These are phyloP conservation scores for Stramonita haemastoma DNA, from an alignment of 2,888 invertebrate species.

Conservation along the genomic window DNA sequence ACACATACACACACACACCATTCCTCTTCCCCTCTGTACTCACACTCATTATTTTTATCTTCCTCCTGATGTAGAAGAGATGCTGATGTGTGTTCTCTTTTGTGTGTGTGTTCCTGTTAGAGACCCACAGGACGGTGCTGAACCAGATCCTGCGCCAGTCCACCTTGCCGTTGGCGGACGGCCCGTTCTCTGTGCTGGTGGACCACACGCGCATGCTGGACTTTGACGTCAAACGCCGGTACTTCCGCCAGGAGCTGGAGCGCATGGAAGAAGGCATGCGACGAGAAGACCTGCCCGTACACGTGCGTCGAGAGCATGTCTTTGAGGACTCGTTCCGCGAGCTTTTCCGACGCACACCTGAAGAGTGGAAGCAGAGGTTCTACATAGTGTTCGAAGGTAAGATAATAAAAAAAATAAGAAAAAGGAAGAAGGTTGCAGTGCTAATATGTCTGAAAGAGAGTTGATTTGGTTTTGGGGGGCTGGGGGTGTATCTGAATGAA, in stretches of 20 bases:
- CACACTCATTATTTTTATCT: no score
- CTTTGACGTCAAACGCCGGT: conserved; percentile 92
- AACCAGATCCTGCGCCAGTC: conserved; percentile 91
- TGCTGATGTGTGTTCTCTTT: neutral
- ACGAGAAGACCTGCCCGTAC: conserved; percentile 89
- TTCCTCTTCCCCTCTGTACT: no score
- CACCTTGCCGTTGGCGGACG: conserved; percentile 86
- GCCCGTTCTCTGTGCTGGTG: conserved; percentile 91
- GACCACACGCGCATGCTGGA: conserved; percentile 92
- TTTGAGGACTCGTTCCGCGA: conserved; percentile 94
- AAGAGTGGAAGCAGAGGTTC: conserved; percentile 94
- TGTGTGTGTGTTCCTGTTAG: conserved; percentile 75
- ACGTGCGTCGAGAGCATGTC: conserved; percentile 88
- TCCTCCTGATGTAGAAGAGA: neutral
- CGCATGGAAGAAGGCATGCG: conserved; percentile 84
- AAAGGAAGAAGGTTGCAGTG: neutral
- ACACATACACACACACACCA: neutral
- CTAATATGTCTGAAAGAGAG: no score
- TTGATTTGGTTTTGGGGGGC: no score
- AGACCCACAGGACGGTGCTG: conserved; percentile 90
- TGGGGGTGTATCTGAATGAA: no score
- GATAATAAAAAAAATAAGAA: neutral
- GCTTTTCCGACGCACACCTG: conserved; percentile 87
- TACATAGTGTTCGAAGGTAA: conserved; percentile 94
- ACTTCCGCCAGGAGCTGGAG: conserved; percentile 91